A percentile compares a stretch with the other conserved stretches of the same genome.
Conservation (phyloP, 2,113 vertebrate species). For the Cairina moschata region DNA sequence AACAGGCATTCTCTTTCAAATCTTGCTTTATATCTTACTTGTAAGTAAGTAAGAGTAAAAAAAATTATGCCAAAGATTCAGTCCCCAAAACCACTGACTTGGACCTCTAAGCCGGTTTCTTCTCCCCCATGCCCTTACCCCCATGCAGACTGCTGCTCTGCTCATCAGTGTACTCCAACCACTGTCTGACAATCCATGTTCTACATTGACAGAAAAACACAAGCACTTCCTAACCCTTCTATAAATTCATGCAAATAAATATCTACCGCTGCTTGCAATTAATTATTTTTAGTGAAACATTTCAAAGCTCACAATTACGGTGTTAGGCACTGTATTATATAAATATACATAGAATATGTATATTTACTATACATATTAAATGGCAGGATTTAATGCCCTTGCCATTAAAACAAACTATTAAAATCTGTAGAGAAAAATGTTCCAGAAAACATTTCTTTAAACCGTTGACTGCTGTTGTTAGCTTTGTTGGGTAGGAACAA, state of each 20-base stretch:
- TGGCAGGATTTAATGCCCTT: not conserved
- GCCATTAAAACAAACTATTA: not conserved
- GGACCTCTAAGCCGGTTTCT: not conserved
- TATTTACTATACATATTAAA: no score
- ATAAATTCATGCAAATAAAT: not conserved
- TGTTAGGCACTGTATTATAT: not conserved
- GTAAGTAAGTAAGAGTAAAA: no score
- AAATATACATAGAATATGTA: not conserved
- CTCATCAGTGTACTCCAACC: not conserved
- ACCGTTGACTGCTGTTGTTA: not conserved
- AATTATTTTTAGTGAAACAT: not conserved
- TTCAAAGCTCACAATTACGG: not conserved
- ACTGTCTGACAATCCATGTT: not conserved
- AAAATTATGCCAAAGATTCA: no score
- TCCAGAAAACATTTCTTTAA: not conserved
- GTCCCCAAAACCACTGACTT: not conserved
- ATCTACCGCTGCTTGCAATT: not conserved
- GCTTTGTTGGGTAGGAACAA: not conserved
- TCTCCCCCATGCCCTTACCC: no score
- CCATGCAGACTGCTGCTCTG: not conserved
- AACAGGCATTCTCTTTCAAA: not conserved
- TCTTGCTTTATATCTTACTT: not conserved
- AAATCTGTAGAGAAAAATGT: not conserved
- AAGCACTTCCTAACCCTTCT: not conserved
- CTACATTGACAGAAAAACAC: not conserved